Evolutionary conservation across 2,797 vertebrate species (phyloP), one percentile per base, ranked within the genome.

Genomic region (Meriones psammophilus): DNA sequence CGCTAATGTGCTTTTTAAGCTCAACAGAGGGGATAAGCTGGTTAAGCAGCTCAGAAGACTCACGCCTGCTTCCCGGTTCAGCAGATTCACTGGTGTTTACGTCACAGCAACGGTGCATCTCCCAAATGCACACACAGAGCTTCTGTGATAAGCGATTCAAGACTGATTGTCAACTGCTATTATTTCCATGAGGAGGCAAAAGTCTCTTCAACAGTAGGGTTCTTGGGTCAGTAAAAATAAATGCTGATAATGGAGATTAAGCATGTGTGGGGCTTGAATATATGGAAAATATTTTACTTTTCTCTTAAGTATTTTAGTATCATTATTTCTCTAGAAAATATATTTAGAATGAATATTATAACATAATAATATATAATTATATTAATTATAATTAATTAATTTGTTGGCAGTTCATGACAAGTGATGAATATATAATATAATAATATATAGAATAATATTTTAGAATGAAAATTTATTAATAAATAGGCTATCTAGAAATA

Each of bases 21-120:
- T 98, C 98, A 96, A 93, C 93, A 97, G 97, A 98, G 93, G 64
- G 85, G 87, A 98, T 97, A 96, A 98, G 77, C 89, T 97, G 96
- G 97, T 96, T 98, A 98, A 89, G 86, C 95, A 54, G 86, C 87
- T 97, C 97, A 12, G 89, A 96, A 94, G 90, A 95, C 78, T 95
- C 95, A 30, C 15, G 20, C 66, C 36, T 83, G 92, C 97, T 98
- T 97, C 91, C 14, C 92, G 80, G 96, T 97, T 97, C 93, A 96
- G 95, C 87, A 97, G 94, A 93, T 87, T 86, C 62, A 84, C 74
- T 92, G 97, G 89, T 80, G 92, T 46, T 93, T 95, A 97, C 78
- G 81, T 96, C 88, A 95, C 64, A 93, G 64, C 95, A 95, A 79
- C 71, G 91, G 54, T 87, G 95, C 94, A 77, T 96, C 83, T 79